Evolutionary conservation across 2,113 vertebrate genomes (phyloP).

Genomic region (Sapayoa aenigma): DNA sequence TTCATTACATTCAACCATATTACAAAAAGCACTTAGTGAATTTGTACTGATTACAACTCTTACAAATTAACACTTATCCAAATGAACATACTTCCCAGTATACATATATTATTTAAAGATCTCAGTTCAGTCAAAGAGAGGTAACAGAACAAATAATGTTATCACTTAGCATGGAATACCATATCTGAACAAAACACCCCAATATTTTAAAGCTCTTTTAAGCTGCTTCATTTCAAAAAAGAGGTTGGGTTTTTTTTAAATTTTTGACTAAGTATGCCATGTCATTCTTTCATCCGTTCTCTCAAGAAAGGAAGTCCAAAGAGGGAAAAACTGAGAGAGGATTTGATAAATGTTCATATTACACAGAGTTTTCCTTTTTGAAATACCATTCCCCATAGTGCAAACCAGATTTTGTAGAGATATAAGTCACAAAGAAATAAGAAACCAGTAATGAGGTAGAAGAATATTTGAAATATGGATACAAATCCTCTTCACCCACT

Average conservation of each 20-base stretch:
- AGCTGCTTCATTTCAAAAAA: constrained; percentile 28
- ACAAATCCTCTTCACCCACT: constrained; percentile 76
- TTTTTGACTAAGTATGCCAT: neutral
- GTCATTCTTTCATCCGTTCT: neutral
- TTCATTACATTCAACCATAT: constrained; percentile 61
- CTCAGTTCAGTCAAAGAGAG: constrained; percentile 36
- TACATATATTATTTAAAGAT: constrained; percentile 61
- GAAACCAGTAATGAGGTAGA: constrained; percentile 78
- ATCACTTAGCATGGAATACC: neutral
- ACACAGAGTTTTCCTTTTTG: constrained; percentile 76
- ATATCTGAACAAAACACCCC: neutral
- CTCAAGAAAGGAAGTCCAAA: constrained; percentile 20
- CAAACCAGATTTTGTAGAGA: constrained; percentile 70
- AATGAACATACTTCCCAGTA: constrained; percentile 13
- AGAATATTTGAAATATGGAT: constrained; percentile 78
- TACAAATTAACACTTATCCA: constrained; percentile 65
- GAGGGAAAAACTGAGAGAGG: constrained; percentile 6
- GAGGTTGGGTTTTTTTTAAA: no score
- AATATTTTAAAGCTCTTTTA: constrained; percentile 3
- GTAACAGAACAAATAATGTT: constrained; percentile 29
- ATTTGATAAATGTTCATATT: constrained; percentile 67
- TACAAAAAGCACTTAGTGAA: constrained; percentile 70
- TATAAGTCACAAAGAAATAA: constrained; percentile 79
- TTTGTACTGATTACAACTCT: constrained; percentile 72
- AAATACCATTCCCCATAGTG: constrained; percentile 67